A percentile compares a stretch with the other conserved stretches of the same genome.
Evolutionary conservation across 2,888 invertebrate species (phyloP).

Genomic region (Abscondita cerata): DNA sequence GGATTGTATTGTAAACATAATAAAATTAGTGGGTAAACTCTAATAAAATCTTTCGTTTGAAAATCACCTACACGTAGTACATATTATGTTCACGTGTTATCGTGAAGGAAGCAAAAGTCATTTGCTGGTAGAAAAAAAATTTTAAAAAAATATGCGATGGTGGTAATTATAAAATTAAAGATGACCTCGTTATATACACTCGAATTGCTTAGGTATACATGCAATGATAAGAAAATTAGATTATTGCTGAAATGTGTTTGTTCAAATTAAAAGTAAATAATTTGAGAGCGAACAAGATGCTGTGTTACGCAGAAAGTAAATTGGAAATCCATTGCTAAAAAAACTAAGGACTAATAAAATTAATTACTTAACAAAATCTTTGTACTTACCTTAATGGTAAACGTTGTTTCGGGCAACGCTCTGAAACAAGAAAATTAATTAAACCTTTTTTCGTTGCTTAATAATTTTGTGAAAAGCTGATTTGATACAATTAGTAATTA

Average conservation of each 20-base stretch:
- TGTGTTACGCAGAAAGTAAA: too few relatives aligned
- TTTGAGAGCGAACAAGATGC: too few relatives aligned
- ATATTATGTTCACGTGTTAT: not conserved
- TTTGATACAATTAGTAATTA: too few relatives aligned
- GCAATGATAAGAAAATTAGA: conserved; percentile 11
- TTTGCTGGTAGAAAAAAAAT: not conserved
- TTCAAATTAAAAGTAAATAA: not conserved
- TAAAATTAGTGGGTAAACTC: conserved; percentile 29
- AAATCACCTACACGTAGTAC: conserved; percentile 20
- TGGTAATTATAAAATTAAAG: conserved; percentile 20
- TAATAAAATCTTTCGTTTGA: conserved; percentile 19
- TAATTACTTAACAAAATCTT: too few relatives aligned
- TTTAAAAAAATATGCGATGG: not conserved
- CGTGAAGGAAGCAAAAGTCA: not conserved
- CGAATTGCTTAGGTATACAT: conserved; percentile 12
- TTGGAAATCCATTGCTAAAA: too few relatives aligned
- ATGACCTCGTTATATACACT: conserved; percentile 18
- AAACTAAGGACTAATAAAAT: too few relatives aligned
- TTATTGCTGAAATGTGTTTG: not conserved
- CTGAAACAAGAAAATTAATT: too few relatives aligned
- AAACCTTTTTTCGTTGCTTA: too few relatives aligned
- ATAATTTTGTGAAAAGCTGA: too few relatives aligned
- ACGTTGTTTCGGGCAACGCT: too few relatives aligned
- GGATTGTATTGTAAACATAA: conserved; percentile 27
- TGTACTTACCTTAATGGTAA: too few relatives aligned